Evolutionary conservation across 1,140 invertebrate genomes (phyloP).

Genomic region (Pseudachorutes palmiensis): DNA sequence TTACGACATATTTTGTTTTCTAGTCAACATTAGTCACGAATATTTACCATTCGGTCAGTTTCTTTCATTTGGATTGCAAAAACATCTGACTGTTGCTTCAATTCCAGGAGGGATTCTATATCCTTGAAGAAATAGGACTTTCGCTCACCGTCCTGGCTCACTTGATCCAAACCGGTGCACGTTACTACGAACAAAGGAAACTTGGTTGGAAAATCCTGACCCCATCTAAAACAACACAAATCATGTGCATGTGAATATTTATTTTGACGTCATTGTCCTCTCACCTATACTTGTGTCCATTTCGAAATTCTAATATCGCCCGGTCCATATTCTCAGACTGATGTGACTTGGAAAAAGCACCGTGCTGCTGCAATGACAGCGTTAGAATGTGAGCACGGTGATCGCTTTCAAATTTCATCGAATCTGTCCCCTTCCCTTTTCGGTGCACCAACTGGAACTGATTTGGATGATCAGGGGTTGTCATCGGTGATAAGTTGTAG

Average conservation of each 20-base stretch:
- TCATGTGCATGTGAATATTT: too few relatives aligned
- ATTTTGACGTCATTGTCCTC: too few relatives aligned
- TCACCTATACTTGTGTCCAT: conserved; percentile 30
- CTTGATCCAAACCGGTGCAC: conserved; percentile 33
- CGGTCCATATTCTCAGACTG: conserved; percentile 34
- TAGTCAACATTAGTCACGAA: too few relatives aligned
- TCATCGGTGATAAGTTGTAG: conserved; percentile 59
- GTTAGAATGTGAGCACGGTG: conserved; percentile 84
- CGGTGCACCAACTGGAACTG: conserved; percentile 38
- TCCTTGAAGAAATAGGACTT: conserved; percentile 89
- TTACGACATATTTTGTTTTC: too few relatives aligned
- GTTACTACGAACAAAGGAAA: conserved; percentile 27
- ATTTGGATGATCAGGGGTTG: conserved; percentile 51
- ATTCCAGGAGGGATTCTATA: conserved; percentile 67
- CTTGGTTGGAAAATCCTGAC: conserved; percentile 28
- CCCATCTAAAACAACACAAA: conserved; percentile 31
- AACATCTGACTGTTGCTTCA: conserved; percentile 42
- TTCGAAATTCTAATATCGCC: conserved; percentile 29
- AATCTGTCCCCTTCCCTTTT: conserved; percentile 68
- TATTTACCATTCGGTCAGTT: conserved; percentile 38
- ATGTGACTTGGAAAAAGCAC: conserved; percentile 33
- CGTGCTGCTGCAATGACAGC: conserved; percentile 58
- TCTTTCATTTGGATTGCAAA: conserved; percentile 36
- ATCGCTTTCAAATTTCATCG: conserved; percentile 96
- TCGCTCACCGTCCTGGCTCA: conserved; percentile 33